A percentile compares a stretch with the other conserved stretches of the same genome.
Conservation (phyloP, 2,888 invertebrate genomes). For the Invenusta paracnida region DNA sequence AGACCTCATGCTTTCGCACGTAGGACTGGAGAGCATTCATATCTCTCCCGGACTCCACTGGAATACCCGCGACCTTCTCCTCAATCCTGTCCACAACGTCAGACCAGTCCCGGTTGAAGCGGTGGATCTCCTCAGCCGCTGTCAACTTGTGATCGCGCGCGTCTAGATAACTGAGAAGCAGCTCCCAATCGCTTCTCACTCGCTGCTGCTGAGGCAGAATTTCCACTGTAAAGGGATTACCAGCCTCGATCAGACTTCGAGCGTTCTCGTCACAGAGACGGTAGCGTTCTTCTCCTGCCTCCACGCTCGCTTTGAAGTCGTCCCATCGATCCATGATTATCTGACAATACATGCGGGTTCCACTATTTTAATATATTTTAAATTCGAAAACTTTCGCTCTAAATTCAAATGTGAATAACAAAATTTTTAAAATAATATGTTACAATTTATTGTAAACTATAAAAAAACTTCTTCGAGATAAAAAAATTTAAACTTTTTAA, state of each 20-base stretch:
- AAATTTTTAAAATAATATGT: background rate
- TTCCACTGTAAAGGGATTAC: slow-evolving; percentile 20
- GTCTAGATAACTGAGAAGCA: background rate
- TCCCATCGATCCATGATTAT: slow-evolving; percentile 61
- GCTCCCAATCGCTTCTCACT: slow-evolving; percentile 32
- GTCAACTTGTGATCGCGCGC: slow-evolving; percentile 32
- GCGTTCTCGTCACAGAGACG: slow-evolving; percentile 77
- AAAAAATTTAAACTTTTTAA: too few relatives aligned
- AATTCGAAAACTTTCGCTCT: too few relatives aligned
- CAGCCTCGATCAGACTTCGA: background rate
- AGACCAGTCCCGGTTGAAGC: slow-evolving; percentile 30
- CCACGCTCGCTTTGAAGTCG: slow-evolving; percentile 82
- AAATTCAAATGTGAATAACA: background rate
- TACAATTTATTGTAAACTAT: background rate
- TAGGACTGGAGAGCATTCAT: background rate
- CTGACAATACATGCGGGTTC: background rate
- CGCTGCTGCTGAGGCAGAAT: slow-evolving; percentile 21
- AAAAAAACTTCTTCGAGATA: too few relatives aligned
- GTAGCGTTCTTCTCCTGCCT: slow-evolving; percentile 81
- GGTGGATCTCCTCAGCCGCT: slow-evolving; percentile 37
- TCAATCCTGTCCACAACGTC: slow-evolving; percentile 16
- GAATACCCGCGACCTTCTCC: slow-evolving; percentile 10
- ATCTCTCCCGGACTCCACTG: background rate
- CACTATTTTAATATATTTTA: background rate
- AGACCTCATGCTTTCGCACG: background rate